Evolutionary conservation across 1,140 invertebrate genomes (phyloP), one percentile per base, ranked within the genome.

Genomic region (Philotrypesis tridentata): DNA sequence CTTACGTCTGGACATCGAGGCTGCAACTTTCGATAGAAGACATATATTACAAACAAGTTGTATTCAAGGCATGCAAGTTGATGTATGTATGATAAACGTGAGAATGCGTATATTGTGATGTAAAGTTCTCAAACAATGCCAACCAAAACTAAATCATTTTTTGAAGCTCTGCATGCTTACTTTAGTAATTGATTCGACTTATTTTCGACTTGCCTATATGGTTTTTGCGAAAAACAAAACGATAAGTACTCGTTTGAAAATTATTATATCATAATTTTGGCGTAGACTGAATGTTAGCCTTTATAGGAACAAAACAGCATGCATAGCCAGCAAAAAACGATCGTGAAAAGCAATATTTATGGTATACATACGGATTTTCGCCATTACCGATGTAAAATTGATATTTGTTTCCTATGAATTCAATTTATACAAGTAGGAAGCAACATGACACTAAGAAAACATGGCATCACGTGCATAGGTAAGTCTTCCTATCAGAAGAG

Each of bases 291-390:
- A 55, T n/a, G 17, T 55, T 7, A 21, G 7, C 48, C 21, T 55
- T 4, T 55, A 6, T 5, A n/a, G 61, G 33, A 23, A 33, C 55
- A 4, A 1, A 65, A 29, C 14, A 60, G 12, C 74, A 82, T 82
- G 80, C 80, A 72, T 29, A 77, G 67, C 55, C 14, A 77, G n/a
- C 17, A 11, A 29, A 73, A 77, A 71, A 71, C 40, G 23, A 43
- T 40, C 33, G 9, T 61, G n/a, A 76, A 60, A 77, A 76, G 55
- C 27, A 43, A 60, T 71, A 77, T 27, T 71, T 77, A 40, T 61
- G n/a, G 21, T 73, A 78, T 78, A 82, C 75, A 82, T 82, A 82
- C 80, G 33, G 55, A 74, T 68, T 23, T 79, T 40, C 82, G 67
- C 76, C 76, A 48, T 55, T 60, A 79, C n/a, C 60, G 37, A 71